Evolutionary conservation across 2,113 vertebrate genomes (phyloP).

Genomic region (Pristiophorus japonicus): DNA sequence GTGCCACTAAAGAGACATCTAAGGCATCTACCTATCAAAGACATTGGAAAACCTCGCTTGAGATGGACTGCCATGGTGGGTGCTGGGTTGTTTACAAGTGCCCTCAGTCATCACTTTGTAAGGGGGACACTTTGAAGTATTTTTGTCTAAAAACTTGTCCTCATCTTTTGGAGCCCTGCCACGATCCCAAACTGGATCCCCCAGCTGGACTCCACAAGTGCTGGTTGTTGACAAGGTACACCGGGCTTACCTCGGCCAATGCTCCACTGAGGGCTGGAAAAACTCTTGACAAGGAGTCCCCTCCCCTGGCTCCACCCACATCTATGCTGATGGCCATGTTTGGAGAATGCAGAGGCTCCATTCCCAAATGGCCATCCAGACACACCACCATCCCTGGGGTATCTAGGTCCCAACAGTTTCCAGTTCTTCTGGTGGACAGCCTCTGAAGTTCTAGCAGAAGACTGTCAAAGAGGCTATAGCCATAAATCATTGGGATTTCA

Average conservation of each 20-base stretch:
- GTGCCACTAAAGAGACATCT: no score
- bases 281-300: no score
- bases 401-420: no score
- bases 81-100: not conserved
- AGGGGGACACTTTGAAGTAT: not conserved
- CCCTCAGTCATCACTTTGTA: not conserved
- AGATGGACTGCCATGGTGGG: not conserved
- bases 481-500: no score
- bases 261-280: not conserved
- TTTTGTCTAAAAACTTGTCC: not conserved
- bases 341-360: no score
- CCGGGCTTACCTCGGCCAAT: not conserved
- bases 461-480: no score
- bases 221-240: not conserved
- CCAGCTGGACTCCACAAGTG: not conserved
- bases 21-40: not conserved
- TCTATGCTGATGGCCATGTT: no score
- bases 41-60: not conserved
- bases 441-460: no score
- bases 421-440: no score
- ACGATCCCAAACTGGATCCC: not conserved
- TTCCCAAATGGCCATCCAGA: no score
- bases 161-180: not conserved
- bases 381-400: no score
- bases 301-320: no score